phyloP scores from a whole-genome alignment of 2,888 invertebrate species.

The Magallana nippona region DNA sequence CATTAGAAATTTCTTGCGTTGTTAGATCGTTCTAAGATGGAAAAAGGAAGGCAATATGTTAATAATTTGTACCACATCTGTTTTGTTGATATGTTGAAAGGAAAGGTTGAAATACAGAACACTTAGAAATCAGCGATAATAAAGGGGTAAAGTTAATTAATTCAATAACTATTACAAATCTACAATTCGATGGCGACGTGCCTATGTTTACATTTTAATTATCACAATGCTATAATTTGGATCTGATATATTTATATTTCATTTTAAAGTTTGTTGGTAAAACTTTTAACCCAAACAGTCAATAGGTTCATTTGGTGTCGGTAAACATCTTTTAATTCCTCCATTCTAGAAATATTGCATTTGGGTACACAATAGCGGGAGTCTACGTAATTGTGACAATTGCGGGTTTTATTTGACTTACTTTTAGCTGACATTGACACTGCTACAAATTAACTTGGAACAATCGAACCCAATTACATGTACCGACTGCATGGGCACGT shows the following conservation, averaged over 20 bases:
- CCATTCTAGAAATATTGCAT: not conserved
- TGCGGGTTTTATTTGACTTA: too few species aligned
- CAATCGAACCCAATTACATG: too few species aligned
- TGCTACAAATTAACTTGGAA: too few species aligned
- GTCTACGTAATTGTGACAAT: too few species aligned
- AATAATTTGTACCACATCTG: too few species aligned
- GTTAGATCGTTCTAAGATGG: too few species aligned
- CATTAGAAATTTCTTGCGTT: too few species aligned
- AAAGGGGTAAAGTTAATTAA: not conserved
- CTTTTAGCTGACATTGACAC: too few species aligned
- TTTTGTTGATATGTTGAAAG: too few species aligned
- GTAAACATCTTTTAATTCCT: not conserved
- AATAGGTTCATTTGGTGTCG: not conserved
- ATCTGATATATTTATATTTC: not conserved
- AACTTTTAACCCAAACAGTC: not conserved
- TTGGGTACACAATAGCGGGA: too few species aligned
- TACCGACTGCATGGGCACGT: too few species aligned
- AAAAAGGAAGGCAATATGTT: too few species aligned
- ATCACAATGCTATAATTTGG: not conserved
- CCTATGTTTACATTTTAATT: slow-evolving; percentile 13
- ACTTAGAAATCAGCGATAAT: not conserved
- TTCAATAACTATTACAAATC: not conserved
- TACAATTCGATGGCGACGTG: not conserved
- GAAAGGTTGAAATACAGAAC: not conserved
- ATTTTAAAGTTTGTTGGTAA: not conserved